These are phyloP conservation scores for Epizoanthus rinbou DNA, from an alignment of 92 coral and sea anemone species.

Conservation along the genomic window DNA sequence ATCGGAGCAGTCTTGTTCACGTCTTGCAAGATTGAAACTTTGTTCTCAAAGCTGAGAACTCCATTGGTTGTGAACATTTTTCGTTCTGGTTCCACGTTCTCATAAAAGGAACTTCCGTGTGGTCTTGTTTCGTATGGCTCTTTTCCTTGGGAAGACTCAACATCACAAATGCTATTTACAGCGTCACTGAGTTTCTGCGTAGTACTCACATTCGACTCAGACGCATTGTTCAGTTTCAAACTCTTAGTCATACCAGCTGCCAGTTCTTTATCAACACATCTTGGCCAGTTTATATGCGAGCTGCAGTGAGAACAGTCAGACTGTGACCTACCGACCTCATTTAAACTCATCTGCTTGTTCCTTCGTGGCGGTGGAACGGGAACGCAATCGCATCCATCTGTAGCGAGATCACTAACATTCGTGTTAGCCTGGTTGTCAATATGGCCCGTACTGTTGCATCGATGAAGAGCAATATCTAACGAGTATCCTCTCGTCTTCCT, in stretches of 20 bases:
- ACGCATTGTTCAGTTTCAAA: not conserved
- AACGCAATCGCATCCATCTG: not conserved
- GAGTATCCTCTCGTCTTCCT: not conserved
- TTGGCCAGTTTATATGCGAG: not conserved
- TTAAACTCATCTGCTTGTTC: not conserved
- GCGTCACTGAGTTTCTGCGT: not conserved
- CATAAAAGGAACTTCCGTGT: not conserved
- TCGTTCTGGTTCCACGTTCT: not conserved
- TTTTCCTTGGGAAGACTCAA: not conserved
- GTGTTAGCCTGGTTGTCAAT: not conserved
- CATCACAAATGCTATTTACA: not conserved
- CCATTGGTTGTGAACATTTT: not conserved
- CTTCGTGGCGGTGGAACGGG: constrained; percentile 33
- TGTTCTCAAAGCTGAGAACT: not conserved
- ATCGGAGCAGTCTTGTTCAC: not conserved
- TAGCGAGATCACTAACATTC: not conserved
- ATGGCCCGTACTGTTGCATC: constrained; percentile 32
- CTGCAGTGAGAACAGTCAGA: constrained; percentile 16
- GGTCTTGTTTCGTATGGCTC: not conserved
- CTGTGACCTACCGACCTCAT: constrained; percentile 19
- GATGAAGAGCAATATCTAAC: not conserved
- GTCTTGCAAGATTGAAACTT: not conserved
- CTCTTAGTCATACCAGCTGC: not conserved
- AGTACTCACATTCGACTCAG: not conserved
- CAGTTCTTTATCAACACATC: not conserved